Conservation (phyloP, 2,797 vertebrate genomes). For the Malurus leucopterus region DNA sequence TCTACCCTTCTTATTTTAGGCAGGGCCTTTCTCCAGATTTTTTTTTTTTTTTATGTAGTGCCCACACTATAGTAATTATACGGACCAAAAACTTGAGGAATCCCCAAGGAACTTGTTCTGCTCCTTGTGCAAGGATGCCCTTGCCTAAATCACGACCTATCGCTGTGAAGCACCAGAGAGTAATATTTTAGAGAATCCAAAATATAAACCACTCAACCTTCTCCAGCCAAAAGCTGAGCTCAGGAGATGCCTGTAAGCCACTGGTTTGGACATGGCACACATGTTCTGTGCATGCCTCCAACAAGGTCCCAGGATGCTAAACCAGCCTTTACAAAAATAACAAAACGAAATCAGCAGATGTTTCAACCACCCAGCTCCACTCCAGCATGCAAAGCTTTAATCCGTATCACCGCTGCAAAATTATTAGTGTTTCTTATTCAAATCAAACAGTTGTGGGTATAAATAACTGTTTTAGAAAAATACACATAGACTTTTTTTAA, state of each 20-base stretch:
- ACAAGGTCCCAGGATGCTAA: not conserved
- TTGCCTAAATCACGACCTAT: fast-evolving
- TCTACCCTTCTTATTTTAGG: not conserved
- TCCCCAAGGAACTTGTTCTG: not conserved
- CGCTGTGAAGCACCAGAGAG: not conserved
- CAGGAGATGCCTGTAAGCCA: fast-evolving
- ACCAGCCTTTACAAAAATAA: not conserved
- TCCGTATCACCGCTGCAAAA: fast-evolving
- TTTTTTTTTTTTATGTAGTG: not conserved
- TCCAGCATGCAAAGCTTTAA: not conserved
- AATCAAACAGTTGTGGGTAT: not conserved
- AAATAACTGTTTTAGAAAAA: not conserved
- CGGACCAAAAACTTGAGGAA: not conserved
- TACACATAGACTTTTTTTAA: no score
- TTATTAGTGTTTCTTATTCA: not conserved
- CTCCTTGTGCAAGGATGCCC: not conserved
- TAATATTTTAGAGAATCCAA: not conserved
- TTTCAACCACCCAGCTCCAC: not conserved
- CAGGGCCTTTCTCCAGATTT: not conserved
- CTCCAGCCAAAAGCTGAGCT: not conserved
- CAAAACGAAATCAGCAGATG: not conserved
- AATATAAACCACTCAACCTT: not conserved
- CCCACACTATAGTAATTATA: not conserved
- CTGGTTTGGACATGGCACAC: not conserved
- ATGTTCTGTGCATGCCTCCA: fast-evolving